Conservation (phyloP, 2,113 vertebrate genomes). For the Pelobates fuscus region DNA sequence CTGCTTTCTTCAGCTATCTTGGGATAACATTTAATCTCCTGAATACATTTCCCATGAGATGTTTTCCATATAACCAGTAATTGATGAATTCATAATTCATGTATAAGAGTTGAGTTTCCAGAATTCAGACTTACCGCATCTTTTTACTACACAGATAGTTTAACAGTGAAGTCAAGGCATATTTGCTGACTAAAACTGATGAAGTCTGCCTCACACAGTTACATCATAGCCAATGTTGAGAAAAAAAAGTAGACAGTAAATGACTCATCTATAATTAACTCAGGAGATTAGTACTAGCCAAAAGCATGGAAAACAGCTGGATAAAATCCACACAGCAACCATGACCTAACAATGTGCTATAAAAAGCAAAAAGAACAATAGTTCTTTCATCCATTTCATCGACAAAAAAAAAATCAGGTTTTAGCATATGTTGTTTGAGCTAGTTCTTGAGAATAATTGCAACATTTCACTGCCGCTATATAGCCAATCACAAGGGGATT, state of each 20-base stretch:
- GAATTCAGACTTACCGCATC: slow-evolving; percentile 20
- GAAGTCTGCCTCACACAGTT: slow-evolving; percentile 4
- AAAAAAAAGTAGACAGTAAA: slow-evolving; percentile 6
- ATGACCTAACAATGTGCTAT: slow-evolving; percentile 1
- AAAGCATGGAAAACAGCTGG: neutral
- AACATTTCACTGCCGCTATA: too few relatives aligned
- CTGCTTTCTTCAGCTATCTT: slow-evolving; percentile 17
- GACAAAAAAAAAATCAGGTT: too few relatives aligned
- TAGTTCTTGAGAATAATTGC: too few relatives aligned
- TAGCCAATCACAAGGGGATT: too few relatives aligned
- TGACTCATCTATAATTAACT: neutral
- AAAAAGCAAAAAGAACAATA: too few relatives aligned
- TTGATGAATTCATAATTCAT: slow-evolving; percentile 24
- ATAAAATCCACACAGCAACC: neutral
- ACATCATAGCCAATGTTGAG: slow-evolving; percentile 2
- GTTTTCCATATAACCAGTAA: slow-evolving; percentile 12
- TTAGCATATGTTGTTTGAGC: too few relatives aligned
- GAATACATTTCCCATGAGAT: neutral
- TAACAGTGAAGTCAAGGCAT: slow-evolving; percentile 20
- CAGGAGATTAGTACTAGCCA: neutral
- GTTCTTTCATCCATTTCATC: too few relatives aligned
- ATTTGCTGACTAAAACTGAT: slow-evolving; percentile 12
- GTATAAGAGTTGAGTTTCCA: slow-evolving; percentile 35
- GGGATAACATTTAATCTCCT: slow-evolving; percentile 28
- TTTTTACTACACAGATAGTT: slow-evolving; percentile 34